Evolutionary conservation across 2,797 vertebrate genomes (phyloP).

Genomic region (Selene dorsalis): DNA sequence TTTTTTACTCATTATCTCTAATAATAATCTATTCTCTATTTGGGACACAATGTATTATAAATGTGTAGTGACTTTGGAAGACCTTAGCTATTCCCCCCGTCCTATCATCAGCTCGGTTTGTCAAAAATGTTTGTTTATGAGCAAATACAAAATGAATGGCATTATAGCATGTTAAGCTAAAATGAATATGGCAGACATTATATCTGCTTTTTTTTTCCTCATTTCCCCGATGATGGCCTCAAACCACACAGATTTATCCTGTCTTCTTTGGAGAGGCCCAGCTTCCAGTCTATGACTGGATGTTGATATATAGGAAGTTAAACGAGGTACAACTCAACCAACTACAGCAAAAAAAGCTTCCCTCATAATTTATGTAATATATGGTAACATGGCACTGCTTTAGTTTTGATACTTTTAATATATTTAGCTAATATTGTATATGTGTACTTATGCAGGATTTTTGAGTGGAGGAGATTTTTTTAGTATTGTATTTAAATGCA

Average conservation of each 20-base stretch:
- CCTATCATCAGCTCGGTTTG: background rate
- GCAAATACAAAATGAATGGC: background rate
- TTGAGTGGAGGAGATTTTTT: constrained; percentile 3
- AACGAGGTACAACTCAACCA: background rate
- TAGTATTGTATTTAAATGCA: background rate
- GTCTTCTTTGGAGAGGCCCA: too few species aligned
- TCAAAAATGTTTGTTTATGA: background rate
- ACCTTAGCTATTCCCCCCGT: background rate
- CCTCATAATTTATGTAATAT: background rate
- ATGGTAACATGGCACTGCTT: background rate
- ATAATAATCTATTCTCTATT: background rate
- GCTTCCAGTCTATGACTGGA: background rate
- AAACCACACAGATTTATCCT: background rate
- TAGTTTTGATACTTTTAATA: background rate
- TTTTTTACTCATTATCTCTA: too few species aligned
- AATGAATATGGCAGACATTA: background rate
- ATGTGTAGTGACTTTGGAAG: background rate
- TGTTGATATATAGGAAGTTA: background rate
- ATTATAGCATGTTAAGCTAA: background rate
- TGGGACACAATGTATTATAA: too few species aligned
- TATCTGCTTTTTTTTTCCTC: too few species aligned
- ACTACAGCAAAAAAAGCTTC: background rate
- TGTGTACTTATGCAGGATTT: background rate
- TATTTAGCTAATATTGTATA: background rate
- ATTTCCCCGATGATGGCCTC: background rate